Base-by-base conservation (phyloP, 2,888 invertebrate species). In the Apamea sordens region DNA sequence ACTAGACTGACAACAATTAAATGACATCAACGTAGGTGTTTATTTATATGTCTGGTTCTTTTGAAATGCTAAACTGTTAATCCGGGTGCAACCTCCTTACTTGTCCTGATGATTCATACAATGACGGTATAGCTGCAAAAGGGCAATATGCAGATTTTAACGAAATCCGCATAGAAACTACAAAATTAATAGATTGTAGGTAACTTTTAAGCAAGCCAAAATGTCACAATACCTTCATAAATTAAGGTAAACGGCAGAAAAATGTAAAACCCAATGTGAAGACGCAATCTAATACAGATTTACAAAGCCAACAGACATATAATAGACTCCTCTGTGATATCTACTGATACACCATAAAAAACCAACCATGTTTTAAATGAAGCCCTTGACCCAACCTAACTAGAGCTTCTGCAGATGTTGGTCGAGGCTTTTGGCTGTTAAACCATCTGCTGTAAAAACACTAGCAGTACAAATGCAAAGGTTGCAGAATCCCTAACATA, bases 61-160 rank as follows among this genome's bases (percentile, higher is more conserved):
- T 75, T 44, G 36, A 85, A 80, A 85, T 86, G 83, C 15, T 86
- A 84, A 81, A 71, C 59, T 36, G 47, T 63, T 67, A 3, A 76
- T 84, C 79, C 82, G 76, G 76, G 64, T 85, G 24, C 70, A 59
- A 70, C 36, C 28, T 75, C 63, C 75, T 68, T 50, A 59, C 6
- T 65, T 2, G 78, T 47, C 8, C 11, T 21, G 2, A 65, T 83
- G 84, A 82, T 61, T 83, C 79, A 83, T 50, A 3, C 24, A 11
- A n/a, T 73, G 32, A 44, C 13, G 18, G 24, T 41, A 79, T 56
- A 2, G 0, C 8, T 67, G 24, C 13, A 78, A 69, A 78, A 63
- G 13, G n/a, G 2, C 18, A 28, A 7, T 15, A 36, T 65, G 18
- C 0, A 64, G 32, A 59, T 68, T 21, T 41, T 7, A 10, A 41